Evolutionary conservation across 1,140 invertebrate species (phyloP).

Genomic region (Hyphantria cunea): DNA sequence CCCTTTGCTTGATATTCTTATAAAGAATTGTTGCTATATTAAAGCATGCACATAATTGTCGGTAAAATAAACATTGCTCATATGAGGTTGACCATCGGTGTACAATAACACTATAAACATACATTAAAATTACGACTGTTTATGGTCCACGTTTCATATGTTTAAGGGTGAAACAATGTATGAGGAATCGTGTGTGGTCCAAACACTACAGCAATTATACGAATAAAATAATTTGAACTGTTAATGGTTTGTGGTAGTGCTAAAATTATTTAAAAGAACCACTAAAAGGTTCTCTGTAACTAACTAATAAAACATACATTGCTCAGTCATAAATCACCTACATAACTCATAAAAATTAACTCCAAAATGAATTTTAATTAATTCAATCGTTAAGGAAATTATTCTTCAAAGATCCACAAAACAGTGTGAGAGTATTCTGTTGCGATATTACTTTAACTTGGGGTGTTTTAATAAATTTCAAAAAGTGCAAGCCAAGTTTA

Average conservation of each 20-base stretch:
- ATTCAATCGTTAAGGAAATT: too few relatives aligned
- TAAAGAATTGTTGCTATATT: background rate
- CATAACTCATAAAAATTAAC: too few relatives aligned
- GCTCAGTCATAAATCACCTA: too few relatives aligned
- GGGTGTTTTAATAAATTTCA: too few relatives aligned
- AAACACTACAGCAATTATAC: background rate
- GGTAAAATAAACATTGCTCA: slow-evolving; percentile 56
- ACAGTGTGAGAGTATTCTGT: too few relatives aligned
- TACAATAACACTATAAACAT: slow-evolving; percentile 37
- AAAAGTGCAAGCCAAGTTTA: too few relatives aligned
- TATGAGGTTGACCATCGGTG: slow-evolving; percentile 42
- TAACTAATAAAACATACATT: background rate
- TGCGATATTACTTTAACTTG: too few relatives aligned
- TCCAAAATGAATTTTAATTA: too few relatives aligned
- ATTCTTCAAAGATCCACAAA: too few relatives aligned
- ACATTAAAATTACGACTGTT: slow-evolving; percentile 46
- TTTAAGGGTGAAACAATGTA: slow-evolving; percentile 24
- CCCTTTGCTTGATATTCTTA: too few relatives aligned
- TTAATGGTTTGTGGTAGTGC: background rate
- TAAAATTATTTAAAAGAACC: background rate
- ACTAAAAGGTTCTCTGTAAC: background rate
- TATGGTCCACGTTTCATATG: slow-evolving; percentile 38
- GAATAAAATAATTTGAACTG: background rate
- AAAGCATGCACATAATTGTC: slow-evolving; percentile 31
- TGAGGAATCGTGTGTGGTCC: slow-evolving; percentile 19